These are phyloP conservation scores for Paramormyrops kingsleyae DNA, from an alignment of 2,113 vertebrate genomes.

Conservation along the genomic window DNA sequence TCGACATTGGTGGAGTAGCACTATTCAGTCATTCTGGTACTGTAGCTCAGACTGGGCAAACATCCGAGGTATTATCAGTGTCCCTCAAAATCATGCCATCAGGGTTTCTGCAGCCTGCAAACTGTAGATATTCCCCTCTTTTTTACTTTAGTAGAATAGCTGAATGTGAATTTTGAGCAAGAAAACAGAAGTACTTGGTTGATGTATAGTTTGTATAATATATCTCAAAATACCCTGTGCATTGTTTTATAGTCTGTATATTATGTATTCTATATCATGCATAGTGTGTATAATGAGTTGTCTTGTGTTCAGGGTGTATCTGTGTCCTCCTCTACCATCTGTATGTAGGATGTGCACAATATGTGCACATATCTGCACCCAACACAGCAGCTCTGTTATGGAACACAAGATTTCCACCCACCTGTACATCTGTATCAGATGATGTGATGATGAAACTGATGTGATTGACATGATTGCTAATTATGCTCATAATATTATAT, in stretches of 20 bases:
- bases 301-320: background rate
- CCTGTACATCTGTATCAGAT: background rate
- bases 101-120: background rate
- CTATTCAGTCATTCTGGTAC: background rate
- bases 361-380: background rate
- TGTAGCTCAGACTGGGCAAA: constrained; percentile 1
- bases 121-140: background rate
- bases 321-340: background rate
- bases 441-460: background rate
- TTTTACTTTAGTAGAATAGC: background rate
- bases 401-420: background rate
- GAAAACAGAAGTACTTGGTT: background rate
- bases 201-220: background rate
- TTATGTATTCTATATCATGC: background rate
- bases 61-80: background rate
- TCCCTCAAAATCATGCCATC: constrained; percentile 1
- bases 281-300: background rate
- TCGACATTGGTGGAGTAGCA: background rate
- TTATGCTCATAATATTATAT: background rate
- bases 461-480: background rate
- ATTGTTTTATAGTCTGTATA: background rate
- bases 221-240: background rate
- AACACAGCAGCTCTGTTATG: background rate
- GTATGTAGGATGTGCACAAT: background rate
- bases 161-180: background rate